Conservation (phyloP, 2,113 vertebrate species). For the Pan paniscus region DNA sequence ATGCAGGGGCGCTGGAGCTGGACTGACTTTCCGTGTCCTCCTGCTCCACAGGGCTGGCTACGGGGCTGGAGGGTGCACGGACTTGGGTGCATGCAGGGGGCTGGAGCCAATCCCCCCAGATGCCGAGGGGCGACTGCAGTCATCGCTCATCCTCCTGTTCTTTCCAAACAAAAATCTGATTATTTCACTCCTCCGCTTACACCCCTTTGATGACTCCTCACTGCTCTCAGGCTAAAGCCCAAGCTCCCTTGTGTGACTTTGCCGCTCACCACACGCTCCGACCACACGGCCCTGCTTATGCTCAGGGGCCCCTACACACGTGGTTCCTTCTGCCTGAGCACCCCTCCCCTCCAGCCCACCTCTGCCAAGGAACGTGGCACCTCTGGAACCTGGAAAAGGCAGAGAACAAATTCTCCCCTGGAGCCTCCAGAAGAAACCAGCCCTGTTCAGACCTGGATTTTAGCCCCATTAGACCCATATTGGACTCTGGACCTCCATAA, state of each 20-base stretch:
- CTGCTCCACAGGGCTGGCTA: background rate
- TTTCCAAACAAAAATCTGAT: background rate
- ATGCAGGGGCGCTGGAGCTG: background rate
- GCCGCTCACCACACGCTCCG: background rate
- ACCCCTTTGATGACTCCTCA: background rate
- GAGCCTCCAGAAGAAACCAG: background rate
- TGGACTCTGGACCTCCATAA: background rate
- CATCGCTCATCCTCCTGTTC: background rate
- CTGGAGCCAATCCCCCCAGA: background rate
- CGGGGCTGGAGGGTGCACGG: accelerated
- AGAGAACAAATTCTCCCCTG: background rate
- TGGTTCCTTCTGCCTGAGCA: background rate
- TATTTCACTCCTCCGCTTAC: background rate
- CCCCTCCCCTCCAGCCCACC: background rate
- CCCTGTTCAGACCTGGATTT: background rate
- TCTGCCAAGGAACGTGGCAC: background rate
- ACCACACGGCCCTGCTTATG: background rate
- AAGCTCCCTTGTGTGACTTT: background rate
- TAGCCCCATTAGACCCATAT: background rate
- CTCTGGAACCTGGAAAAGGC: background rate
- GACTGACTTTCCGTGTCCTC: too few species aligned
- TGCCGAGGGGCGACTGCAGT: background rate
- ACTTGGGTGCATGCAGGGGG: background rate
- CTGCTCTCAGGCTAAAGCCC: background rate
- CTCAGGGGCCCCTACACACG: background rate